Conservation (phyloP, 1,140 invertebrate genomes). For the Drosophila virilis region DNA sequence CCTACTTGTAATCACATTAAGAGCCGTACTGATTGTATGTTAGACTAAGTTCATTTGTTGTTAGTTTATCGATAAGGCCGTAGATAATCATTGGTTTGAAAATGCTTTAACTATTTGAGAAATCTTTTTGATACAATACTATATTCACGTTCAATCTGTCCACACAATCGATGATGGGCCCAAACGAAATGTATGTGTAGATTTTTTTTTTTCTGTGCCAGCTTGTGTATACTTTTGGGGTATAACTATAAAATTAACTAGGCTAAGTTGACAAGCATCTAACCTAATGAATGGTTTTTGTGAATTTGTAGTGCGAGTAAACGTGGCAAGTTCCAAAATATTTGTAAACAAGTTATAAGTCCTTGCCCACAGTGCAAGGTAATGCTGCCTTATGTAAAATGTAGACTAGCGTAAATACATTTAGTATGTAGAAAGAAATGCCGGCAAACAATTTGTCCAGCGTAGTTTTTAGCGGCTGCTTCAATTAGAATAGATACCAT, state of each 20-base stretch:
- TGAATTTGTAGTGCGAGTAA: neutral
- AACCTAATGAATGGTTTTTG: neutral
- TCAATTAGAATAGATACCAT: constrained; percentile 24
- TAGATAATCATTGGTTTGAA: constrained; percentile 48
- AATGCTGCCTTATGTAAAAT: constrained; percentile 81
- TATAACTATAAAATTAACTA: constrained; percentile 9
- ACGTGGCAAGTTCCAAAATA: neutral
- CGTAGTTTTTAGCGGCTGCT: constrained; percentile 5
- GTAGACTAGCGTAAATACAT: constrained; percentile 24
- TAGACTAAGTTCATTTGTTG: constrained; percentile 46
- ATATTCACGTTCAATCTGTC: neutral
- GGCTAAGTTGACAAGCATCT: constrained; percentile 4
- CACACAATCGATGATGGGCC: too few species aligned
- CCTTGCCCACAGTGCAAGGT: constrained; percentile 29
- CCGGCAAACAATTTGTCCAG: constrained; percentile 20
- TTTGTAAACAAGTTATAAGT: constrained; percentile 52
- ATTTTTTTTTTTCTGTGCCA: constrained; percentile 55
- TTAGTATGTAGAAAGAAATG: constrained; percentile 46
- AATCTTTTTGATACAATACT: constrained; percentile 33
- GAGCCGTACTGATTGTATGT: constrained; percentile 68
- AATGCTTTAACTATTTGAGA: constrained; percentile 76
- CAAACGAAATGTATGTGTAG: constrained; percentile 25
- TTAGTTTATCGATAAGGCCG: constrained; percentile 9
- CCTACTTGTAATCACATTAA: constrained; percentile 51
- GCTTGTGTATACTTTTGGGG: constrained; percentile 52